phyloP scores from a whole-genome alignment of 2,113 vertebrate species.

The Tetrao urogallus region DNA sequence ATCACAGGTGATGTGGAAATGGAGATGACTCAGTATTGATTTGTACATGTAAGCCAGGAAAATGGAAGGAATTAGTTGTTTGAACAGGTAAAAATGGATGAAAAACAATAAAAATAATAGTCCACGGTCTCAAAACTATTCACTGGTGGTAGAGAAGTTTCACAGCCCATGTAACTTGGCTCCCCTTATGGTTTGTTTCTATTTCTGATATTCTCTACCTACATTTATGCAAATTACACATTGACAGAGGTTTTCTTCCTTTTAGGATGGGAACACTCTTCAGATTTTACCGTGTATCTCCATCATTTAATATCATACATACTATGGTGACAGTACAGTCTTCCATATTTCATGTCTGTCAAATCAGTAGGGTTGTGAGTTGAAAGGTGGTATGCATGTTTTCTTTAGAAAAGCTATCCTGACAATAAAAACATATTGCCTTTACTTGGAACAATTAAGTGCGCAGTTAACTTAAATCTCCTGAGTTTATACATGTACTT shows the following conservation, averaged over 20 bases:
- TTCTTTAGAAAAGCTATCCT: background rate
- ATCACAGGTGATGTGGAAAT: background rate
- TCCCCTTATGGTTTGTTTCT: background rate
- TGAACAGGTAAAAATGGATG: background rate
- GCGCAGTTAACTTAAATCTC: background rate
- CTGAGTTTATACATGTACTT: background rate
- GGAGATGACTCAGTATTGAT: background rate
- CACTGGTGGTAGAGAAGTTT: background rate
- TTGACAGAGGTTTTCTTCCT: background rate
- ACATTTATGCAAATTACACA: background rate
- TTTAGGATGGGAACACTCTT: background rate
- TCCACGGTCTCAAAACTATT: background rate
- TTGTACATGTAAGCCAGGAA: background rate
- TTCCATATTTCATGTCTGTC: background rate
- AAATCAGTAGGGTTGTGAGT: background rate
- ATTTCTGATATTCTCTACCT: background rate
- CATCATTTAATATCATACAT: background rate
- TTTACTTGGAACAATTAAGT: background rate
- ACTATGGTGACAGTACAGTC: background rate
- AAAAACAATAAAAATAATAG: background rate
- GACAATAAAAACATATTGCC: background rate
- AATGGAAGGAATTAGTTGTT: background rate
- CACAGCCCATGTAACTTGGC: background rate
- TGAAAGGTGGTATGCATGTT: background rate
- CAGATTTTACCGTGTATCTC: background rate